Conservation (phyloP, 1,140 invertebrate species). For the Conus betulinus region DNA sequence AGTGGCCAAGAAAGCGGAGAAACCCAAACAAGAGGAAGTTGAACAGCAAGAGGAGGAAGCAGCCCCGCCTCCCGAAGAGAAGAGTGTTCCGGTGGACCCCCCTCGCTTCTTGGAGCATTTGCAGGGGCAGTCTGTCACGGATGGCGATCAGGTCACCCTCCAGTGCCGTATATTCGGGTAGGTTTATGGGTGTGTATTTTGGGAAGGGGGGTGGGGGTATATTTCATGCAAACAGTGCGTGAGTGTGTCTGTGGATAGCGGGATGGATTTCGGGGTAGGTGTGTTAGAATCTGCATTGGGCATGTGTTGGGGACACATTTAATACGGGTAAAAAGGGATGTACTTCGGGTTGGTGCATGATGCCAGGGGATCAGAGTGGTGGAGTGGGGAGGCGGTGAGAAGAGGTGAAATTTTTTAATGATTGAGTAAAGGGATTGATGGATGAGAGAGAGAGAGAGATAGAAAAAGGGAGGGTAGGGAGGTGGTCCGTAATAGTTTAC, state of each 20-base stretch:
- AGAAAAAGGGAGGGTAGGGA: too few species aligned
- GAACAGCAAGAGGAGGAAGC: conserved; percentile 20
- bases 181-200: conserved; percentile 5
- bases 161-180: conserved; percentile 89
- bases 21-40: not conserved
- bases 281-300: too few species aligned
- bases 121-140: conserved; percentile 82
- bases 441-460: too few species aligned
- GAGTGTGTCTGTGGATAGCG: not conserved
- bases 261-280: too few species aligned
- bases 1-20: conserved; percentile 33
- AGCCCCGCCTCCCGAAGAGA: conserved; percentile 20
- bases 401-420: too few species aligned
- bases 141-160: conserved; percentile 90
- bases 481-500: too few species aligned
- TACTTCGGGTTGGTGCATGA: too few species aligned
- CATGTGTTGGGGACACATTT: too few species aligned
- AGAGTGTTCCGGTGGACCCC: conserved; percentile 38
- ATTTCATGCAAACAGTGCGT: not conserved
- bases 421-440: not conserved
- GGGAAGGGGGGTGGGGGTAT: not conserved
- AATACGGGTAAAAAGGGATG: too few species aligned
- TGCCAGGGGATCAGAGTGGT: not conserved
- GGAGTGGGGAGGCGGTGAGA: not conserved
- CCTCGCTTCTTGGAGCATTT: conserved; percentile 62